A percentile compares a stretch with the other conserved stretches of the same genome.
phyloP scores from a whole-genome alignment of 2,888 invertebrate species.

The Cheilosia pagana region DNA sequence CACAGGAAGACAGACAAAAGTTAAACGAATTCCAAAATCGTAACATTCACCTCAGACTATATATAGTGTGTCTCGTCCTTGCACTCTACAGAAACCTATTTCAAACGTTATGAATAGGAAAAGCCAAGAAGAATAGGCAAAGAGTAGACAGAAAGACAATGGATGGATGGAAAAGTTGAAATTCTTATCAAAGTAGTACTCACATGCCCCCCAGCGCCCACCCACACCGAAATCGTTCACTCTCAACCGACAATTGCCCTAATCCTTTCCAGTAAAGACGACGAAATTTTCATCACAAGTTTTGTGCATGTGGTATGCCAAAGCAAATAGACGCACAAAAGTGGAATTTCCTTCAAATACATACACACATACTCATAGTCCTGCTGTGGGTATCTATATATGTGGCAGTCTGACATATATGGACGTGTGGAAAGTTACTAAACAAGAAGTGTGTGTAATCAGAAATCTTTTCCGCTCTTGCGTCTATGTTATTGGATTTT shows the following conservation, averaged over 20 bases:
- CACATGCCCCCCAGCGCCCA: background rate
- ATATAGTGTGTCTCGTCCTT: background rate
- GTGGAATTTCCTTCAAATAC: constrained; percentile 29
- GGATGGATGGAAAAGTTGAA: constrained; percentile 68
- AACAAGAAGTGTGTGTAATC: constrained; percentile 25
- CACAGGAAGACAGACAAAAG: constrained; percentile 64
- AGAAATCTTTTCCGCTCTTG: constrained; percentile 24
- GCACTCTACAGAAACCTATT: constrained; percentile 1
- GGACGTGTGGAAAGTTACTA: background rate
- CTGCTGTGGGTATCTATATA: background rate
- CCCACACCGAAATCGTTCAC: background rate
- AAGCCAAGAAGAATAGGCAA: constrained; percentile 28
- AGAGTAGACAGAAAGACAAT: constrained; percentile 52
- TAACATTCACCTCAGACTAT: constrained; percentile 47
- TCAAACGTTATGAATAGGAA: constrained; percentile 43
- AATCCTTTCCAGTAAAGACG: constrained; percentile 47
- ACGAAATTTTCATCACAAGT: constrained; percentile 57
- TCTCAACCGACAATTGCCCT: constrained; percentile 41
- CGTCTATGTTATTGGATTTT: constrained; percentile 44
- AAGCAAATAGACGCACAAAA: constrained; percentile 61
- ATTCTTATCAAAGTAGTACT: constrained; percentile 69
- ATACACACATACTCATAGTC: constrained; percentile 1
- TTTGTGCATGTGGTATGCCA: constrained; percentile 60
- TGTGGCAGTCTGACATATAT: background rate
- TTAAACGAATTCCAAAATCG: constrained; percentile 68